phyloP scores from a whole-genome alignment of 2,797 vertebrate species.

The Liasis olivaceus region DNA sequence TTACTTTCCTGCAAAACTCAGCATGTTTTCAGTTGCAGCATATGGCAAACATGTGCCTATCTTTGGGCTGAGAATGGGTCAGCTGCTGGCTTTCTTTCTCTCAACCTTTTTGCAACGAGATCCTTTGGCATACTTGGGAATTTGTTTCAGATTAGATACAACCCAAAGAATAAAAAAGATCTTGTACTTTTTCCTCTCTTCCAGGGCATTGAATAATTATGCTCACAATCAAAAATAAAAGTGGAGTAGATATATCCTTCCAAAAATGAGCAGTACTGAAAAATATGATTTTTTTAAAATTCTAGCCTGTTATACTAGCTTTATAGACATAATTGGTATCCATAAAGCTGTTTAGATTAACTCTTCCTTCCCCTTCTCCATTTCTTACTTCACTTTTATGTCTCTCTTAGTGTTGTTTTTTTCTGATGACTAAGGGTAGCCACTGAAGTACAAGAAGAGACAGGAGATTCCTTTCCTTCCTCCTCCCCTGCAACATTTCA shows the following conservation, averaged over 20 bases:
- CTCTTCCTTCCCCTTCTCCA: neutral
- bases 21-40: neutral
- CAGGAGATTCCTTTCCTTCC: neutral
- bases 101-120: neutral
- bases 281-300: neutral
- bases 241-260: neutral
- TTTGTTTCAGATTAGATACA: conserved; percentile 28
- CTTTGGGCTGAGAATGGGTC: conserved; percentile 8
- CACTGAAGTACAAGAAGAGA: neutral
- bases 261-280: conserved; percentile 29
- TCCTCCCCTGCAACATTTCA: neutral
- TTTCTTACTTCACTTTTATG: neutral
- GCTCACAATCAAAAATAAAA: conserved; percentile 14
- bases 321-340: conserved; percentile 1
- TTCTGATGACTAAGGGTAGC: neutral
- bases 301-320: neutral
- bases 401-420: neutral
- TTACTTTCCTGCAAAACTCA: conserved; percentile 39
- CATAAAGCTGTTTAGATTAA: neutral
- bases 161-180: conserved; percentile 1
- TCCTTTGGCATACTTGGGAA: conserved; percentile 26
- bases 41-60: neutral
- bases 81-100: neutral
- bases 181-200: neutral
- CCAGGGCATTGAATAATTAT: neutral